These are phyloP conservation scores for Gallinago stenura DNA, from an alignment of 2,797 vertebrate species.

Conservation along the genomic window DNA sequence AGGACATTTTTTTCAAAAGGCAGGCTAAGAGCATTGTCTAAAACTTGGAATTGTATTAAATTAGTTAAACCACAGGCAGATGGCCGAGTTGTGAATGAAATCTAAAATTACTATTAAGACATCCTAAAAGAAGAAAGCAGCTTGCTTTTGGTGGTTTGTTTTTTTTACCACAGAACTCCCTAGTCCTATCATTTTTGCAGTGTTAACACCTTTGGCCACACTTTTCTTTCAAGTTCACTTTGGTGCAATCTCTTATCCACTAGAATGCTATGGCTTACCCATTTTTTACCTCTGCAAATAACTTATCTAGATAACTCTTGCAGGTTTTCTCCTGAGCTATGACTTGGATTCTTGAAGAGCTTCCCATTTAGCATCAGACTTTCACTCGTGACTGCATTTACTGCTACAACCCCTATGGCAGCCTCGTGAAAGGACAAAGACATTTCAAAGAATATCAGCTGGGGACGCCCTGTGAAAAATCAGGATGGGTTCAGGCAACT, in stretches of 20 bases:
- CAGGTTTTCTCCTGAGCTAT: neutral
- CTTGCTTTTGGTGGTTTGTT: neutral
- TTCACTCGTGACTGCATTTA: accelerated
- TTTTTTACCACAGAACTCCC: neutral
- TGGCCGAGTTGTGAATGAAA: neutral
- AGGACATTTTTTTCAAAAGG: neutral
- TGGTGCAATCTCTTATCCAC: neutral
- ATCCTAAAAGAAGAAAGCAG: neutral
- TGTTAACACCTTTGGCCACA: neutral
- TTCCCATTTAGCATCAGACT: neutral
- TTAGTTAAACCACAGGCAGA: neutral
- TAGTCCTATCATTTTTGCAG: neutral
- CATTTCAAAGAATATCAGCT: neutral
- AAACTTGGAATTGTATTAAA: neutral
- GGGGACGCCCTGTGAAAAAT: neutral
- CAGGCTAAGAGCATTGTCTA: neutral
- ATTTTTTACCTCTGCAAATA: neutral
- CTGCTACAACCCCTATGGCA: accelerated
- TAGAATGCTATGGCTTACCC: neutral
- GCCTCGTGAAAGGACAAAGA: neutral
- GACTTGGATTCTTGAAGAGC: neutral
- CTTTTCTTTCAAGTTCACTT: accelerated
- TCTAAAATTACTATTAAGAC: neutral
- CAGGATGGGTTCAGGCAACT: neutral
- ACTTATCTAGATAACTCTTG: neutral